Conservation (phyloP, 1,140 invertebrate species). For the Micrasema minimum region DNA sequence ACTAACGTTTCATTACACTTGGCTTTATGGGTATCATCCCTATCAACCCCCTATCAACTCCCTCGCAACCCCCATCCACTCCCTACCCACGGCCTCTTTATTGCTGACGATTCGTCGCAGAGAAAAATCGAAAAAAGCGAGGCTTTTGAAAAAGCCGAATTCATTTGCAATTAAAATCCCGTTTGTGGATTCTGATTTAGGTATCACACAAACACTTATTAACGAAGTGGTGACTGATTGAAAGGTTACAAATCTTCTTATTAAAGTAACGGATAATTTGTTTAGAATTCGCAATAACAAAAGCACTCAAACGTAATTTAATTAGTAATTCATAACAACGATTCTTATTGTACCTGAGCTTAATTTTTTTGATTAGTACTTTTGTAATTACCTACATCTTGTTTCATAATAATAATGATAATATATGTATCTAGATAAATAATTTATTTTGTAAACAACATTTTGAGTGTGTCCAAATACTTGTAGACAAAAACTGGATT, state of each 20-base stretch:
- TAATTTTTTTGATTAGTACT: no score
- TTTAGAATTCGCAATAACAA: no score
- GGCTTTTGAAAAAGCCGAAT: conserved; percentile 44
- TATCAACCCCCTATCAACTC: neutral
- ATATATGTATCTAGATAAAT: no score
- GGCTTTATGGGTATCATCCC: conserved; percentile 24
- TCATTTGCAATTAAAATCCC: conserved; percentile 54
- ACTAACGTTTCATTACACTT: conserved; percentile 36
- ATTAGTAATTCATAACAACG: no score
- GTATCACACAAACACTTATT: neutral
- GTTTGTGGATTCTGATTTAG: conserved; percentile 26
- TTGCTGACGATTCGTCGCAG: conserved; percentile 22
- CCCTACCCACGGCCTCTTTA: neutral
- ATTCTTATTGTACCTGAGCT: no score
- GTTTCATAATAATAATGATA: no score
- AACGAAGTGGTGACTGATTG: neutral
- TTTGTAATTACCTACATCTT: no score
- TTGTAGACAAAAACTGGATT: no score
- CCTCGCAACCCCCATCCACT: conserved; percentile 3
- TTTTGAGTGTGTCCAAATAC: no score
- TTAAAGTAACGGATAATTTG: no score
- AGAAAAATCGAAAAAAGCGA: conserved; percentile 27
- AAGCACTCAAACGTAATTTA: no score
- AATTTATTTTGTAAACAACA: no score
- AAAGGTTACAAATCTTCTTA: neutral